Percentiles rank a stretch among this genome's conserved stretches.
phyloP scores from a whole-genome alignment of 1,140 invertebrate genomes.

The Cardiocondyla obscurior region DNA sequence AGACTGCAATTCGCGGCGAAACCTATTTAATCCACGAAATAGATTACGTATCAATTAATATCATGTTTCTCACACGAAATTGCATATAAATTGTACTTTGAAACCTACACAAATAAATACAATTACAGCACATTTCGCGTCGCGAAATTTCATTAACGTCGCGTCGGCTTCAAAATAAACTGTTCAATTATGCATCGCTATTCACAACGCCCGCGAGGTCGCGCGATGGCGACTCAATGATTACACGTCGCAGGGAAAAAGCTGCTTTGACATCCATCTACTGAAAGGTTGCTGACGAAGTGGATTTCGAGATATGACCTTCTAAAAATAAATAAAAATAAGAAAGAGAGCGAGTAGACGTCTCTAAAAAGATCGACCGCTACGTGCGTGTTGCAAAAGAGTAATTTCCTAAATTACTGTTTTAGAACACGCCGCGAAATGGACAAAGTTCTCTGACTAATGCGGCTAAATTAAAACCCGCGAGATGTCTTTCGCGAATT shows the following conservation, averaged over 20 bases:
- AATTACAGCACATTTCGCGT: background rate
- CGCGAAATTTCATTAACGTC: background rate
- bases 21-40: background rate
- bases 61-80: background rate
- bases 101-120: background rate
- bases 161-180: background rate
- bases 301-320: background rate
- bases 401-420: slow-evolving; percentile 32
- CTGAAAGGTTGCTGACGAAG: slow-evolving; percentile 40
- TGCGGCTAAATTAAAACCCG: background rate
- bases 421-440: background rate
- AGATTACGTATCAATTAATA: background rate
- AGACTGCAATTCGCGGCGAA: background rate
- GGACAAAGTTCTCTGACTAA: background rate
- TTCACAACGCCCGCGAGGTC: background rate
- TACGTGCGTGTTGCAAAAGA: background rate
- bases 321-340: slow-evolving; percentile 32
- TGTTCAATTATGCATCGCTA: slow-evolving; percentile 29
- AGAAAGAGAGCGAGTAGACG: background rate
- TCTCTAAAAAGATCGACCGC: background rate
- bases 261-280: slow-evolving; percentile 18
- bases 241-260: slow-evolving; percentile 16
- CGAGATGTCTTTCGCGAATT: background rate
- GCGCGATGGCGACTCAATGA: slow-evolving; percentile 25
- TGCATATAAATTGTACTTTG: background rate